These are phyloP conservation scores for Entomyzon cyanotis DNA, from an alignment of 2,113 vertebrate genomes.

Conservation along the genomic window DNA sequence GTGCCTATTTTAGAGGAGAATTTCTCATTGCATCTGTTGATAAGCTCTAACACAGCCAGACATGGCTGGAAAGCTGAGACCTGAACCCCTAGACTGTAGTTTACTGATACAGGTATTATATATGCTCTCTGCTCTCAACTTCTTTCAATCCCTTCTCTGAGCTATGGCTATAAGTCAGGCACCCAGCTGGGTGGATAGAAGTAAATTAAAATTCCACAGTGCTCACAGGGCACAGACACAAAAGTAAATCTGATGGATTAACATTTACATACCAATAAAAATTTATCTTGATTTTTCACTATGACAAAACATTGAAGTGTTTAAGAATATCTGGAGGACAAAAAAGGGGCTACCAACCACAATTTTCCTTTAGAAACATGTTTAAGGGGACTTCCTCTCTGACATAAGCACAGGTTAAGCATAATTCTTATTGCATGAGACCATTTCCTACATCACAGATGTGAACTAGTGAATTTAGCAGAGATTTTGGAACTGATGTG, in stretches of 20 bases:
- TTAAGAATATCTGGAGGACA: background rate
- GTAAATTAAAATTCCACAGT: constrained; percentile 13
- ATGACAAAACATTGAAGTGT: background rate
- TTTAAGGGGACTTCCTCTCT: background rate
- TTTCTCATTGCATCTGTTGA: background rate
- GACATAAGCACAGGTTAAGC: background rate
- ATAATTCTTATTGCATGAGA: background rate
- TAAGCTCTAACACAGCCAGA: background rate
- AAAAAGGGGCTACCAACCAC: background rate
- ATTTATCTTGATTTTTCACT: background rate
- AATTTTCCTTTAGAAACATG: background rate
- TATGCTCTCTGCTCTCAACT: background rate
- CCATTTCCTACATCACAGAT: background rate
- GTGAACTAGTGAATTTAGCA: background rate
- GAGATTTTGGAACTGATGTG: background rate
- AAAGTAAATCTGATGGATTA: background rate
- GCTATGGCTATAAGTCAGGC: background rate
- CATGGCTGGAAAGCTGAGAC: background rate
- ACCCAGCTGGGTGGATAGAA: background rate
- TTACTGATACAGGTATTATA: background rate
- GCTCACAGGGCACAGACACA: background rate
- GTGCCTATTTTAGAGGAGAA: background rate
- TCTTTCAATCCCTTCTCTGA: background rate
- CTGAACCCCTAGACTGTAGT: background rate
- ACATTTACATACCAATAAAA: background rate